These are phyloP conservation scores for Thymelicus sylvestris DNA, from an alignment of 2,888 invertebrate genomes.

Conservation along the genomic window DNA sequence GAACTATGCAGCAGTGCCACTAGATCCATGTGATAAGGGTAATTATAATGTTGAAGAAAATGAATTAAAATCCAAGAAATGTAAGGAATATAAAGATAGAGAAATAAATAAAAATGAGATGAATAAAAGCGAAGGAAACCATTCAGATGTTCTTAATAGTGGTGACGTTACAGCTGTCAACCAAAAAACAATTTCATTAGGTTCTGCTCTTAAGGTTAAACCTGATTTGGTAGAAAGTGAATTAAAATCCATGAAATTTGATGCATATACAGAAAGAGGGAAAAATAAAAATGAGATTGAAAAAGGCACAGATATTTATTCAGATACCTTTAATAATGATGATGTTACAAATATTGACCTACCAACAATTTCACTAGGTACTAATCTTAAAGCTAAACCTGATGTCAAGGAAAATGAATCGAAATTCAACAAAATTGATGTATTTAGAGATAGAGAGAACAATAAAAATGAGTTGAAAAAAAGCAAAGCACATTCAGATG, in stretches of 20 bases:
- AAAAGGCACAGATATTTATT: constrained; percentile 1
- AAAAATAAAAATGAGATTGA: constrained; percentile 33
- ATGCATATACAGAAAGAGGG: constrained; percentile 21
- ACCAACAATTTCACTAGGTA: no score
- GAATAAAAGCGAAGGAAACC: constrained; percentile 6
- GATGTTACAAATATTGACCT: neutral
- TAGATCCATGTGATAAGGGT: neutral
- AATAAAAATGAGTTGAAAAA: constrained; percentile 25
- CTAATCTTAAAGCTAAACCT: neutral
- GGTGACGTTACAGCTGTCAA: neutral
- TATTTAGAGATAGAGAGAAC: constrained; percentile 32
- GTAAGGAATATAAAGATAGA: constrained; percentile 4
- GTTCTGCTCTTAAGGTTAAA: neutral
- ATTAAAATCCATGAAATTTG: constrained; percentile 5
- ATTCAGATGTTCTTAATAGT: neutral
- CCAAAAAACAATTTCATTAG: neutral
- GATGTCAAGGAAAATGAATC: constrained; percentile 13
- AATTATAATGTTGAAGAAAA: constrained; percentile 11
- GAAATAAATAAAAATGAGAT: constrained; percentile 37
- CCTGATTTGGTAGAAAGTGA: constrained; percentile 14
- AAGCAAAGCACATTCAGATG: neutral
- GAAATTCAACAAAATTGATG: constrained; percentile 7
- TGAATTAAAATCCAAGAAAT: constrained; percentile 8
- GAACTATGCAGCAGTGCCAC: neutral
- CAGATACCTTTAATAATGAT: neutral